A percentile compares a stretch with the other conserved stretches of the same genome.
Conservation (phyloP, 1,140 invertebrate genomes). For the Aphaenogaster ashmeadi region DNA sequence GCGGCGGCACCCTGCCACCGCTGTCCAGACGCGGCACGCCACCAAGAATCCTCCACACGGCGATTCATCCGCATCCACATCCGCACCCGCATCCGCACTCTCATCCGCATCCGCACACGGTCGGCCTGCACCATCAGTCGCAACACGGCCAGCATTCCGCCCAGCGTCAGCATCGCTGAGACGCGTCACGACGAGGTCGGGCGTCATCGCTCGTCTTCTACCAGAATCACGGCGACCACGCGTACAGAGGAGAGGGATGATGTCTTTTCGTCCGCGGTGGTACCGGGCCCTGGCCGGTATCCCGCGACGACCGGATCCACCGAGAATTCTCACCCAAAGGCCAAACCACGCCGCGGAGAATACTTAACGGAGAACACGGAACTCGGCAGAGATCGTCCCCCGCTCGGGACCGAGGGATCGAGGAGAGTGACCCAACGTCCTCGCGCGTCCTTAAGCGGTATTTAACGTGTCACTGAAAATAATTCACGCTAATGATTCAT, state of each 20-base stretch:
- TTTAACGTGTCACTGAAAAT: constrained; percentile 30
- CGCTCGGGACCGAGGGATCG: background rate
- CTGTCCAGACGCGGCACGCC: constrained; percentile 76
- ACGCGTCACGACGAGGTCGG: background rate
- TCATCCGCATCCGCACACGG: constrained; percentile 59
- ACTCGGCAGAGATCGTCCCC: background rate
- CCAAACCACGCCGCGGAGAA: background rate
- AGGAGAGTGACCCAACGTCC: background rate
- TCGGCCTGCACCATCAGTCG: constrained; percentile 78
- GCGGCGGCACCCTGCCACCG: constrained; percentile 54
- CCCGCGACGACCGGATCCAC: background rate
- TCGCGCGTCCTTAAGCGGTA: background rate
- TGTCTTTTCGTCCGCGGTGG: background rate
- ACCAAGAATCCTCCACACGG: constrained; percentile 76
- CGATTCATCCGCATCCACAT: constrained; percentile 62
- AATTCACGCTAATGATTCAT: constrained; percentile 25
- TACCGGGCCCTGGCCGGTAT: background rate
- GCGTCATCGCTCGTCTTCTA: background rate
- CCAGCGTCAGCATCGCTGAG: constrained; percentile 85
- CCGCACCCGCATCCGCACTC: constrained; percentile 44
- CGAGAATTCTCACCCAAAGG: background rate
- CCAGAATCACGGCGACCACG: constrained; percentile 12
- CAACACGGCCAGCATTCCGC: constrained; percentile 76
- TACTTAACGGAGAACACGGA: constrained; percentile 25
- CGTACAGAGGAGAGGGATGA: background rate